Conservation (phyloP, 2,888 invertebrate species). For the Ennomos fuscantarius region DNA sequence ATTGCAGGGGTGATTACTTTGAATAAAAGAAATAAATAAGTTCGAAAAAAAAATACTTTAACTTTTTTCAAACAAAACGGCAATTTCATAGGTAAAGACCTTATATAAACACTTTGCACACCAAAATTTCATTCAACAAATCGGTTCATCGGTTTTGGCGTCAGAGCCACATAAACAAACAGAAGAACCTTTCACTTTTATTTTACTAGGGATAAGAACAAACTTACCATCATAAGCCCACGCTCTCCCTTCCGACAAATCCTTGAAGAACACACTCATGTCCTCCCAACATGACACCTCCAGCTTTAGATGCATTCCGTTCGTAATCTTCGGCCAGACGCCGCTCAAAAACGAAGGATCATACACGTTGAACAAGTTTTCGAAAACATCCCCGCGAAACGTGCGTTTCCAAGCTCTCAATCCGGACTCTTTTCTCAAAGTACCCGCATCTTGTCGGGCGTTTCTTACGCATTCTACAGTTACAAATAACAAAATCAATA, state of each 20-base stretch:
- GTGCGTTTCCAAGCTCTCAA: slow-evolving; percentile 46
- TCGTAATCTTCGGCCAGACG: slow-evolving; percentile 76
- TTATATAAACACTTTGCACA: no score
- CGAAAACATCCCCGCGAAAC: slow-evolving; percentile 62
- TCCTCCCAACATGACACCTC: slow-evolving; percentile 74
- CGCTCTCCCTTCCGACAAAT: slow-evolving; percentile 69
- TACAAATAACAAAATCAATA: slow-evolving; percentile 40
- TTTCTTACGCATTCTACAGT: slow-evolving; percentile 41
- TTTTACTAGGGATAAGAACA: background rate
- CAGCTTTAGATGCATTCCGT: slow-evolving; percentile 70
- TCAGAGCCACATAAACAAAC: no score
- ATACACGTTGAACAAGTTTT: slow-evolving; percentile 73
- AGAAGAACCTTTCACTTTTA: no score
- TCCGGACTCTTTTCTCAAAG: slow-evolving; percentile 51
- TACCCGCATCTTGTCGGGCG: slow-evolving; percentile 43
- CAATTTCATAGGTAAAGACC: no score
- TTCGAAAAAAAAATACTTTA: no score
- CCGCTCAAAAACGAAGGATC: slow-evolving; percentile 74
- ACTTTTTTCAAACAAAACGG: no score
- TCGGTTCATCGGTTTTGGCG: no score
- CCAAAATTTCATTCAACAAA: no score
- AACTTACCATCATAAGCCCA: slow-evolving; percentile 83
- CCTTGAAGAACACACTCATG: slow-evolving; percentile 69
- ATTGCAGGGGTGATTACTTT: no score
- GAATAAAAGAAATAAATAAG: no score